phyloP scores from a whole-genome alignment of 2,113 vertebrate genomes.

The Bos taurus region ARS-UCD2.0 NC_037334.1:86590001-86590500 shows the following conservation, averaged over 20 bases:
- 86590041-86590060: neutral
- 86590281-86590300: neutral
- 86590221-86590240: neutral
- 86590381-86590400: neutral
- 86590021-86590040: neutral
- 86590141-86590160: neutral
- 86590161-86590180: neutral
- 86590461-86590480: neutral
- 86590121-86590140: neutral
- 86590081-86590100: neutral
- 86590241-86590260: neutral
- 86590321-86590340: neutral
- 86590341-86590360: neutral
- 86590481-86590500: neutral
- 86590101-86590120: neutral
- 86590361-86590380: neutral
- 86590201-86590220: neutral
- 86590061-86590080: neutral
- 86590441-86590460: neutral
- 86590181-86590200: neutral
- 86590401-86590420: neutral
- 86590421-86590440: neutral
- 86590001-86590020: slow-evolving; percentile 17
- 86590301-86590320: neutral
- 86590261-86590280: neutral